These are phyloP conservation scores for Sigmodon hispidus DNA, from an alignment of 2,113 vertebrate genomes.

Conservation along the genomic window DNA sequence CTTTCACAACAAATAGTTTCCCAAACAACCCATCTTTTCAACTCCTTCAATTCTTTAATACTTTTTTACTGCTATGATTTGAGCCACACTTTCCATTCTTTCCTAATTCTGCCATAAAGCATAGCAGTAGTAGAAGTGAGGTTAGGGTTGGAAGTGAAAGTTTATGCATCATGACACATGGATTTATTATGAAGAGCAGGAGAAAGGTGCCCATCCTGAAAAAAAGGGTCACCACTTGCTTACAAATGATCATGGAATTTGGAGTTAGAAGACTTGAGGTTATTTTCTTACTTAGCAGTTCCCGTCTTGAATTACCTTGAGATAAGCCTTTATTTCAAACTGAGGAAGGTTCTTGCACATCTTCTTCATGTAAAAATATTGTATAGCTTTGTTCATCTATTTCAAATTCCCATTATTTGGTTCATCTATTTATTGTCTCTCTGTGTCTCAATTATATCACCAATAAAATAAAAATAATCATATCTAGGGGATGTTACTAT, in stretches of 20 bases:
- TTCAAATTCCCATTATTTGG: background rate
- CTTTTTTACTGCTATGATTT: conserved; percentile 3
- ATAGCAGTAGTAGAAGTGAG: background rate
- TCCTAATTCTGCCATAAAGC: background rate
- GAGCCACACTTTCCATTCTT: background rate
- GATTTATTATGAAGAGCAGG: background rate
- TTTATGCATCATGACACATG: background rate
- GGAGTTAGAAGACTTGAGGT: background rate
- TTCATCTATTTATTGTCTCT: background rate
- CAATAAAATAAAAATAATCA: conserved; percentile 38
- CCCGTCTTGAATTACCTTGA: background rate
- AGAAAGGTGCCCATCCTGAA: background rate
- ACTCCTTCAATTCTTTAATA: background rate
- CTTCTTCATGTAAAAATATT: background rate
- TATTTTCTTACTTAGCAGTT: background rate
- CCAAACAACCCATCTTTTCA: background rate
- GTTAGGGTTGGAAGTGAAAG: background rate
- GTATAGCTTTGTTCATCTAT: background rate
- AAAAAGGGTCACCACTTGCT: background rate
- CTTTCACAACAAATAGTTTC: background rate
- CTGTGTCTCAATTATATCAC: background rate
- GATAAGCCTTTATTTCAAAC: background rate
- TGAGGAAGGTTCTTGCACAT: background rate
- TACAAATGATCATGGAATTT: background rate
- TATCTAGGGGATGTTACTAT: background rate